Base-by-base conservation (phyloP, 2,113 vertebrate species). In the Antennarius striatus region DNA sequence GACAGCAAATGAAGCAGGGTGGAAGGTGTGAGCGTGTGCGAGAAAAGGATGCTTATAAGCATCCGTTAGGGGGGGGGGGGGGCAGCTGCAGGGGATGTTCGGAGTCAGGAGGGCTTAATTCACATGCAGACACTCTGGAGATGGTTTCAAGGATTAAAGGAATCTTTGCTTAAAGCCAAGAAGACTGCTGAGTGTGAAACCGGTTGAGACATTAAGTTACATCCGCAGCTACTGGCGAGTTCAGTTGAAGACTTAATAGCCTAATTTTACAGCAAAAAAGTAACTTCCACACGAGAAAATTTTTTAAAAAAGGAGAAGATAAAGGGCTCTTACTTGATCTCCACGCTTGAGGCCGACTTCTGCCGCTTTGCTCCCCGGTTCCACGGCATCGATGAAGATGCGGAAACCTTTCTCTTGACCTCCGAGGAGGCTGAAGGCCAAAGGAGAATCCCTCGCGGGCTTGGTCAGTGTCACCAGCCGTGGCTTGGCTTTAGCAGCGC, bases 401-500 rank as follows among this genome's bases (percentile, higher is more conserved):
- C 96, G 94, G 86, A 97, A 98, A 40, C 96, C 96, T 74, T 96
- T 98, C 88, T 99, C 98, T 16, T 96, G 96, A 54, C 97, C 98
- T 59, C 97, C 98, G 28, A 98, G 93, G 51, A 99, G 91, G 77
- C 93, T 91, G 88, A 99, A 99, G 81, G 96, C 95, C 87, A 99
- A 91, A 14, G 94, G 95, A 28, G 96, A 95, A 89, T 99, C 98
- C 64, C 97, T 92, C 66, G 95, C 95, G 32, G 97, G 95, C 89
- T 98, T 98, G 65, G 96, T 99, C 70, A 99, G 85, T 0, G 96
- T 99, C 92, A 98, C 95, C 82, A 95, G 81, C 77, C 98, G 95
- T 39, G 96, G 91, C 86, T 98, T 99, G 15, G 98, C 98, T 91
- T 99, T 99, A 81, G 98, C 98, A 66, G 97, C 98, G 70, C 98